A percentile compares a stretch with the other conserved stretches of the same genome.
Evolutionary conservation across 2,888 invertebrate genomes (phyloP).

Genomic region (Poecilobothrus nobilitatus): DNA sequence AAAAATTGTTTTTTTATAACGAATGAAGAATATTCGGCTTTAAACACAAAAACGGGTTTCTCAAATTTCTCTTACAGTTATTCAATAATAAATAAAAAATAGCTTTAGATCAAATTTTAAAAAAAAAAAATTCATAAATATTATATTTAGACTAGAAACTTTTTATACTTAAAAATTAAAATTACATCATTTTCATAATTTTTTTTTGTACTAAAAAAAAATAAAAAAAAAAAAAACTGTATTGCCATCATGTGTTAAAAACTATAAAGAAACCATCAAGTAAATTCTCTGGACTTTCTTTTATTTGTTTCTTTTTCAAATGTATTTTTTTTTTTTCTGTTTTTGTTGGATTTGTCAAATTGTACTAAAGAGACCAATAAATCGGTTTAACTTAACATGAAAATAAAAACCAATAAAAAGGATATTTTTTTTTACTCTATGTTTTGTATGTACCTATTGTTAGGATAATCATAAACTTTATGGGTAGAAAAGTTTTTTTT

Average conservation of each 20-base stretch:
- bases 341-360: background rate
- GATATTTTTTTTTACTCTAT: background rate
- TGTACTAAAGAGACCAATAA: slow-evolving; percentile 6
- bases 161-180: no score
- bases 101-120: no score
- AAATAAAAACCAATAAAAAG: slow-evolving; percentile 4
- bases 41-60: no score
- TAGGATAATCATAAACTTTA: slow-evolving; percentile 1
- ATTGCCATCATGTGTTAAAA: background rate
- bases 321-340: background rate
- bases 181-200: no score
- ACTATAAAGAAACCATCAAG: background rate
- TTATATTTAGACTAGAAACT: no score
- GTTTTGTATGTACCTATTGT: background rate
- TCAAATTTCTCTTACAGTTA: no score
- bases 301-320: background rate
- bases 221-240: background rate
- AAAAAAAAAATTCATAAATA: no score
- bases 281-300: background rate
- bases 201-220: no score
- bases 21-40: no score
- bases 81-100: no score
- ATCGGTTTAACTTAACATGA: slow-evolving; percentile 1
- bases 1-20: no score
- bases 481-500: background rate